Evolutionary conservation across 2,797 vertebrate species (phyloP).

Genomic region (Synanceia verrucosa): DNA sequence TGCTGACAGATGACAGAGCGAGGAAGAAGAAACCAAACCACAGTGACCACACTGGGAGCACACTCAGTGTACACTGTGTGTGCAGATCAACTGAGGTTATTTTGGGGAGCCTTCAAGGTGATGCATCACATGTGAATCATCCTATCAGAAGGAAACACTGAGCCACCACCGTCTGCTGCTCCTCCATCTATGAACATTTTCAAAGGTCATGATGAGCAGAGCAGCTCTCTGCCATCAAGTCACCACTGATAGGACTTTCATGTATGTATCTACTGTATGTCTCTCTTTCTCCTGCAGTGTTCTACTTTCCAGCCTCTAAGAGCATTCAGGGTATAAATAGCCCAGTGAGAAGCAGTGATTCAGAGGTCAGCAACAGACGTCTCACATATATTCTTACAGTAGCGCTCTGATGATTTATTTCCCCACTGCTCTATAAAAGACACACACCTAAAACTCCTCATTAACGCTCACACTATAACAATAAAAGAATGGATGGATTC

Average conservation of each 20-base stretch:
- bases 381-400: neutral
- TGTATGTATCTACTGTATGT: too few relatives aligned
- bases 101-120: neutral
- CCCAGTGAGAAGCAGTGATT: constrained; percentile 23
- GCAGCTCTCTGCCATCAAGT: too few relatives aligned
- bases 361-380: constrained; percentile 6
- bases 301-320: constrained; percentile 53
- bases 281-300: constrained; percentile 46
- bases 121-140: neutral
- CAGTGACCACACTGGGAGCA: constrained; percentile 9
- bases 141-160: neutral
- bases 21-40: constrained; percentile 28
- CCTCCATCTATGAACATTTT: neutral
- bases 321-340: constrained; percentile 44
- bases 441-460: neutral
- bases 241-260: too few relatives aligned
- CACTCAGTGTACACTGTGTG: neutral
- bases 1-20: neutral
- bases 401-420: neutral
- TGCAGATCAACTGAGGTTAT: constrained; percentile 1
- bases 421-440: neutral
- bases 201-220: too few relatives aligned
- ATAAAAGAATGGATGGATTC: neutral
- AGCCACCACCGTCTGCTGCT: neutral
- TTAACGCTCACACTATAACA: neutral